Evolutionary conservation across 92 coral and sea anemone species (phyloP).

Genomic region (Umimayanthus chanpuru): DNA sequence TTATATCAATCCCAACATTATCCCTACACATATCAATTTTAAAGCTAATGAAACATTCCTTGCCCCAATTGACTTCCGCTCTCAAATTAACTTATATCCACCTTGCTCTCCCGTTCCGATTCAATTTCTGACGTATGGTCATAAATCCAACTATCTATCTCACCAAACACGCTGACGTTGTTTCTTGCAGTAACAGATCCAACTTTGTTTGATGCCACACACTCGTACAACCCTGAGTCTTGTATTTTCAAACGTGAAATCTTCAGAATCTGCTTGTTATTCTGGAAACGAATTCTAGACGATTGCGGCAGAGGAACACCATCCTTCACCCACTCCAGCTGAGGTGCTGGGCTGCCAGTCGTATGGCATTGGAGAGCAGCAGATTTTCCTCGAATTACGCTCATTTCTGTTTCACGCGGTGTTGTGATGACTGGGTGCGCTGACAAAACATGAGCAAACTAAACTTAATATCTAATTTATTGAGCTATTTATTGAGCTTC

Average conservation of each 20-base stretch:
- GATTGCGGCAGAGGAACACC: constrained; percentile 12
- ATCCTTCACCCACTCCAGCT: constrained; percentile 7
- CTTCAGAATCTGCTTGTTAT: not conserved
- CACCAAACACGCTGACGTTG: constrained; percentile 25
- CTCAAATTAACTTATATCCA: too few relatives aligned
- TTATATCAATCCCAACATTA: too few relatives aligned
- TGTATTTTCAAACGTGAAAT: not conserved
- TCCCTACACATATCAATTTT: too few relatives aligned
- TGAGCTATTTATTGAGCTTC: too few relatives aligned
- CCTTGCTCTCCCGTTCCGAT: too few relatives aligned
- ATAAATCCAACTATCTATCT: not conserved
- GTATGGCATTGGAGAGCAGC: not conserved
- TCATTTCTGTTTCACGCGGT: not conserved
- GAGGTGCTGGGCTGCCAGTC: not conserved
- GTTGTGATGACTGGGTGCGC: constrained; percentile 1
- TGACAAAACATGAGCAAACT: not conserved
- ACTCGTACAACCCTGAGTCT: constrained; percentile 24
- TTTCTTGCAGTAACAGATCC: not conserved
- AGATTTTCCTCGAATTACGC: not conserved
- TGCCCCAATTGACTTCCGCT: too few relatives aligned
- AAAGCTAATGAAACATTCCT: too few relatives aligned
- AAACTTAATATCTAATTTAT: too few relatives aligned
- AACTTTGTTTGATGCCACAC: constrained; percentile 22
- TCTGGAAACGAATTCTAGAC: not conserved
- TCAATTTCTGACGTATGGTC: not conserved